phyloP scores from a whole-genome alignment of 2,888 invertebrate genomes.

The Xanthostigma xanthostigma region DNA sequence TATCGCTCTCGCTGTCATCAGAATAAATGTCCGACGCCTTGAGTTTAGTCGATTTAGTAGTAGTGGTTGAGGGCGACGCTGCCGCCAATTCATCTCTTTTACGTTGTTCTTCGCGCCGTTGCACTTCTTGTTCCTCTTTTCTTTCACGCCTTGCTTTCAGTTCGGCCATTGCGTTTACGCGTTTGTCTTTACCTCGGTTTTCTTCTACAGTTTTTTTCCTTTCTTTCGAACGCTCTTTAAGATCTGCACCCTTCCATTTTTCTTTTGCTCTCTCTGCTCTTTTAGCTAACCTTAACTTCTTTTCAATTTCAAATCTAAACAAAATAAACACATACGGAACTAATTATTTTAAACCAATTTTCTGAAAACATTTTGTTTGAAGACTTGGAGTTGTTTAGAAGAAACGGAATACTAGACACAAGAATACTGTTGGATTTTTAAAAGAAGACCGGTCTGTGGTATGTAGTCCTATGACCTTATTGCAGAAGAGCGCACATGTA shows the following conservation, averaged over 20 bases:
- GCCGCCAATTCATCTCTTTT: slow-evolving; percentile 40
- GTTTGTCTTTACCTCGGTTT: slow-evolving; percentile 68
- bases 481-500: too few species aligned
- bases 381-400: too few species aligned
- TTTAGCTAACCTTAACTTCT: slow-evolving; percentile 73
- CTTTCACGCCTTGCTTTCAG: slow-evolving; percentile 84
- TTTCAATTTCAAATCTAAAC: slow-evolving; percentile 81
- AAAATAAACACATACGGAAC: background rate
- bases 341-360: too few species aligned
- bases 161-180: slow-evolving; percentile 86
- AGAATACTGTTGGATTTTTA: too few species aligned
- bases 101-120: slow-evolving; percentile 34
- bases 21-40: slow-evolving; percentile 95
- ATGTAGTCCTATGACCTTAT: too few species aligned
- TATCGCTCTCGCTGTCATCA: slow-evolving; percentile 62
- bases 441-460: too few species aligned
- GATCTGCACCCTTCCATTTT: slow-evolving; percentile 39
- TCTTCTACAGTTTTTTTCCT: slow-evolving; percentile 83
- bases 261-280: slow-evolving; percentile 54
- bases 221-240: slow-evolving; percentile 67
- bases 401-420: too few species aligned
- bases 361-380: too few species aligned
- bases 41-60: slow-evolving; percentile 51
- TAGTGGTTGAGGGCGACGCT: slow-evolving; percentile 33
- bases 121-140: slow-evolving; percentile 46